Evolutionary conservation across 1,140 invertebrate species (phyloP).

Genomic region (Pollicipes pollicipes): DNA sequence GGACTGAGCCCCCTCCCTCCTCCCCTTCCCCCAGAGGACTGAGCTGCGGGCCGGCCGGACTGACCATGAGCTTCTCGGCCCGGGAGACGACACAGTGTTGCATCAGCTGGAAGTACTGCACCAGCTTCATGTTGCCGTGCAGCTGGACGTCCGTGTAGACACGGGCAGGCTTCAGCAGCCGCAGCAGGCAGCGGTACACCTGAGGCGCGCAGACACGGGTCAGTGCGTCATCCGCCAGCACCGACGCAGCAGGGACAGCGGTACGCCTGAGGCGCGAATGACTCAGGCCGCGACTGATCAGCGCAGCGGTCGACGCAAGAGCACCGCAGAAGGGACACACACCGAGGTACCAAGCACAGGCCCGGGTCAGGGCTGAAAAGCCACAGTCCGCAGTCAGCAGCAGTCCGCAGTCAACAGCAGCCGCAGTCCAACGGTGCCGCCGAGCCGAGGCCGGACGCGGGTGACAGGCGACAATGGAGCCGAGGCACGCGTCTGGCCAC

Average conservation of each 20-base stretch:
- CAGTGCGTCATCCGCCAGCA: constrained; percentile 4
- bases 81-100: constrained; percentile 74
- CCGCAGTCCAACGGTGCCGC: too few species aligned
- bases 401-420: too few species aligned
- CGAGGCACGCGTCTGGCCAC: too few species aligned
- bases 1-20: too few species aligned
- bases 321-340: too few species aligned
- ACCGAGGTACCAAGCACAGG: too few species aligned
- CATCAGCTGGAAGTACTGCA: constrained; percentile 75
- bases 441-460: too few species aligned
- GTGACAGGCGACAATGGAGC: too few species aligned
- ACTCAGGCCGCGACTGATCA: constrained; percentile 3
- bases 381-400: too few species aligned
- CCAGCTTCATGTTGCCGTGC: constrained; percentile 76
- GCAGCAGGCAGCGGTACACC: constrained; percentile 19
- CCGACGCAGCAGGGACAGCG: constrained; percentile 3
- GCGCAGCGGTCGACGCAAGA: neutral
- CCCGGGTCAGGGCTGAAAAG: too few species aligned
- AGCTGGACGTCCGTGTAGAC: constrained; percentile 65
- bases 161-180: constrained; percentile 53
- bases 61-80: constrained; percentile 77
- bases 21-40: too few species aligned
- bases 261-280: neutral
- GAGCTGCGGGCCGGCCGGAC: too few species aligned
- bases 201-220: neutral